phyloP scores from a whole-genome alignment of 2,888 invertebrate genomes.

The Hipparchia semele region DNA sequence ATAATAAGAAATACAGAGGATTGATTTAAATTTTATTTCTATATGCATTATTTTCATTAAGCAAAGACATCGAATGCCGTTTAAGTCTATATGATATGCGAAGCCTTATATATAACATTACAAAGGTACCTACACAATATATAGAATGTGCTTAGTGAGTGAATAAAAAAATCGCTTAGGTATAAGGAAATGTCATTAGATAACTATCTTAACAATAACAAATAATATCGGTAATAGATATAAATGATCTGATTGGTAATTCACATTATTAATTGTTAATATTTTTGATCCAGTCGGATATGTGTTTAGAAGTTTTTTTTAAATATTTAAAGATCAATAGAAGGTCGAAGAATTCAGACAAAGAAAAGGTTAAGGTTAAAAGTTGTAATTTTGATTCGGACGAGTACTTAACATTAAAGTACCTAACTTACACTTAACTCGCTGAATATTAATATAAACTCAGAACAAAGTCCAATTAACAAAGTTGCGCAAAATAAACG shows the following conservation, averaged over 20 bases:
- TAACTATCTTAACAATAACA: neutral
- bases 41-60: too few species aligned
- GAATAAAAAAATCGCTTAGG: neutral
- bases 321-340: neutral
- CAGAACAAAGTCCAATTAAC: conserved; percentile 57
- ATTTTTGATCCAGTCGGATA: conserved; percentile 34
- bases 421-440: conserved; percentile 62
- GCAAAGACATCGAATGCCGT: neutral
- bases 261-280: neutral
- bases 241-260: neutral
- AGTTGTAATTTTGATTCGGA: conserved; percentile 43
- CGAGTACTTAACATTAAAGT: conserved; percentile 65
- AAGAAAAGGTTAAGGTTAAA: conserved; percentile 3
- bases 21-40: too few species aligned
- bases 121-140: too few species aligned
- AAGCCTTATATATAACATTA: neutral
- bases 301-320: conserved; percentile 20
- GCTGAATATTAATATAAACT: conserved; percentile 36
- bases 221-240: neutral
- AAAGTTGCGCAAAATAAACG: conserved; percentile 75
- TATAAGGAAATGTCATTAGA: neutral
- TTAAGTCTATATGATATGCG: neutral
- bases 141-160: neutral
- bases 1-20: too few species aligned
- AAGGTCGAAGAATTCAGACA: neutral